Conservation (phyloP, 2,888 invertebrate genomes). For the Drosophila koepferae region DNA sequence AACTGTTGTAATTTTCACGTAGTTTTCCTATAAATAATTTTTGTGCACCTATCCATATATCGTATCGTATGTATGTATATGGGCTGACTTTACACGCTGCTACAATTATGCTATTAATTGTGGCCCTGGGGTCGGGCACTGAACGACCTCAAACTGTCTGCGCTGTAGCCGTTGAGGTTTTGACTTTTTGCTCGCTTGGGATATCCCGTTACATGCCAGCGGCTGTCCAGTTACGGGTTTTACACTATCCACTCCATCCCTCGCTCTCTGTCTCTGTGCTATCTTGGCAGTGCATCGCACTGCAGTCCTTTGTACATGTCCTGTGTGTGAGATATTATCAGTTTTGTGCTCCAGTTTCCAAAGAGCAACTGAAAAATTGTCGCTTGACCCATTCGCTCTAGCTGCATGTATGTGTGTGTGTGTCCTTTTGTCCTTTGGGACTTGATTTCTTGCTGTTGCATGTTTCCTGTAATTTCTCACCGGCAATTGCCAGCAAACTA, state of each 20-base stretch:
- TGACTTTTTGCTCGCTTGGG: conserved; percentile 44
- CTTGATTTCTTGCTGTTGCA: conserved; percentile 67
- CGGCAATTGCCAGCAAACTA: conserved; percentile 23
- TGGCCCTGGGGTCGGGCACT: conserved; percentile 24
- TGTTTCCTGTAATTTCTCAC: conserved; percentile 76
- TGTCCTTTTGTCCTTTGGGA: conserved; percentile 68
- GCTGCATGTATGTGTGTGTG: conserved; percentile 17
- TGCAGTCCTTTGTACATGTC: conserved; percentile 45
- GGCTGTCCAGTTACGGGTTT: conserved; percentile 35
- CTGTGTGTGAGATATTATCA: conserved; percentile 56
- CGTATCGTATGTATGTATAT: not conserved
- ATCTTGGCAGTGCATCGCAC: conserved; percentile 76
- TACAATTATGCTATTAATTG: conserved; percentile 71
- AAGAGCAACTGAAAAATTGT: conserved; percentile 37
- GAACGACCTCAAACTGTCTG: conserved; percentile 42
- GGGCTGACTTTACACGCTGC: conserved; percentile 43
- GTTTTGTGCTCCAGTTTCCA: conserved; percentile 71
- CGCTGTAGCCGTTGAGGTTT: conserved; percentile 20
- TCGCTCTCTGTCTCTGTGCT: conserved; percentile 28
- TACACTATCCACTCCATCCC: not conserved
- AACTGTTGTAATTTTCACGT: conserved; percentile 61
- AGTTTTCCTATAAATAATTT: conserved; percentile 61
- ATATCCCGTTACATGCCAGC: conserved; percentile 39
- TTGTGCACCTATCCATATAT: not conserved
- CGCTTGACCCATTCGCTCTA: conserved; percentile 32